These are phyloP conservation scores for Petaurus breviceps DNA, from an alignment of 2,113 vertebrate genomes.

Conservation along the genomic window DNA sequence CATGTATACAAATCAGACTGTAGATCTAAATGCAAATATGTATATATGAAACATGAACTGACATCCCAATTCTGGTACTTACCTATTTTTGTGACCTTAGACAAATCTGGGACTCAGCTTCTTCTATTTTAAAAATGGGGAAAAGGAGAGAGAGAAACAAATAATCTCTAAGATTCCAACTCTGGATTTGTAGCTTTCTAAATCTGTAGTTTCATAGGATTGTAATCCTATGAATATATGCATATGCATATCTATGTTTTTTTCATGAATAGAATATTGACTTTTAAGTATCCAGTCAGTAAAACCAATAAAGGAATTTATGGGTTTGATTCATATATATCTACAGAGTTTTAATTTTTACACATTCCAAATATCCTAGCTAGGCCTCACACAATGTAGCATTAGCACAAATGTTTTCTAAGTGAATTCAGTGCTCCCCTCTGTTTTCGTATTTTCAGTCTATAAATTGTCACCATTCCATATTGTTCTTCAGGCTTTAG, in stretches of 20 bases:
- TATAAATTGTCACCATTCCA: conserved; percentile 33
- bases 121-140: not conserved
- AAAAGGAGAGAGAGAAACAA: not conserved
- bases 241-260: not conserved
- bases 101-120: not conserved
- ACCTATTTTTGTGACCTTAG: not conserved
- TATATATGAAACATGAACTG: not conserved
- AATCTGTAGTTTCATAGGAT: not conserved
- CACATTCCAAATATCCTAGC: not conserved
- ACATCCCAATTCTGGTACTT: not conserved
- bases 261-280: not conserved
- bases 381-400: not conserved
- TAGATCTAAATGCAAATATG: not conserved
- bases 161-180: not conserved
- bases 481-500: not conserved
- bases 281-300: not conserved
- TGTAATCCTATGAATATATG: not conserved
- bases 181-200: conserved; percentile 21
- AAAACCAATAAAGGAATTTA: conserved; percentile 43
- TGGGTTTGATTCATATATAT: not conserved
- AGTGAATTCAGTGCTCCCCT: conserved; percentile 16
- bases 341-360: not conserved
- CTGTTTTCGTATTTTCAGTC: conserved; percentile 2
- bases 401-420: not conserved
- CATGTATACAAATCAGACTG: not conserved